A percentile compares a stretch with the other conserved stretches of the same genome.
These are phyloP conservation scores for Acanthiza pusilla DNA, from an alignment of 2,797 vertebrate genomes.

Conservation along the genomic window DNA sequence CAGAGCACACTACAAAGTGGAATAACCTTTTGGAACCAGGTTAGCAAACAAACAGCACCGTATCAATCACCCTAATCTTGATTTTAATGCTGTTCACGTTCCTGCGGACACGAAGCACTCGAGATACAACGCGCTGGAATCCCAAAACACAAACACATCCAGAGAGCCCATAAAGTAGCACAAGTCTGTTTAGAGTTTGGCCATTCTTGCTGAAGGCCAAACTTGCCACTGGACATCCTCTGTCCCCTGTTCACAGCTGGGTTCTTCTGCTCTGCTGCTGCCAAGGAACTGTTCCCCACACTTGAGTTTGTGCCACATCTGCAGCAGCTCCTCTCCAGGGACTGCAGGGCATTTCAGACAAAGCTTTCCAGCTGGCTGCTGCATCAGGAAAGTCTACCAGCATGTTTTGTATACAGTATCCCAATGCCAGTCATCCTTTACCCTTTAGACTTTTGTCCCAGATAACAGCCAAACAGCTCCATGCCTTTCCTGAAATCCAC, in stretches of 20 bases:
- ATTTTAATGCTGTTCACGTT: constrained; percentile 24
- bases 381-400: background rate
- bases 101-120: background rate
- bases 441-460: constrained; percentile 17
- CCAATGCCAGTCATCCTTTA: background rate
- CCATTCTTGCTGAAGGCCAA: background rate
- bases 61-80: constrained; percentile 4
- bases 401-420: background rate
- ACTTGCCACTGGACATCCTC: background rate
- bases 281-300: background rate
- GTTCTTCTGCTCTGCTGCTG: background rate
- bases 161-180: background rate
- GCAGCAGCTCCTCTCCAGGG: background rate
- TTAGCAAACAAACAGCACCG: background rate
- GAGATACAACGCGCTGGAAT: background rate
- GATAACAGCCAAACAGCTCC: background rate
- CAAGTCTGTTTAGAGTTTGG: background rate
- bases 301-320: background rate
- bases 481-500: background rate
- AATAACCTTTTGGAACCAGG: background rate
- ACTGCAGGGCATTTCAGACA: background rate
- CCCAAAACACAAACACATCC: background rate
- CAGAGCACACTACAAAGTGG: background rate
- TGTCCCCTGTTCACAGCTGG: background rate
- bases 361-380: constrained; percentile 8